Conservation (phyloP, 2,113 vertebrate species). For the Balaeniceps rex region DNA sequence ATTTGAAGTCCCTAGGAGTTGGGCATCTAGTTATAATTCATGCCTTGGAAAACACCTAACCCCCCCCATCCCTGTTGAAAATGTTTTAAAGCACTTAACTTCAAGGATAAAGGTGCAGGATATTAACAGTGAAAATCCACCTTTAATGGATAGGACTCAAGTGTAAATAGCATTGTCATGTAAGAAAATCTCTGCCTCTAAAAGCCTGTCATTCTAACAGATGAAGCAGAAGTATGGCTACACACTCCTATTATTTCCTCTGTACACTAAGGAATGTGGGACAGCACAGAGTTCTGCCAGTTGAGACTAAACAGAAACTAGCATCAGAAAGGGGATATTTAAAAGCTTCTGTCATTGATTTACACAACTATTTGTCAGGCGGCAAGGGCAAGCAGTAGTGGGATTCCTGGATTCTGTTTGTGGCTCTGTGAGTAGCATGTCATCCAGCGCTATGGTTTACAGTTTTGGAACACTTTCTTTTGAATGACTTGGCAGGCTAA, state of each 20-base stretch:
- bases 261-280: accelerated
- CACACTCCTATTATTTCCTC: background rate
- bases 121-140: background rate
- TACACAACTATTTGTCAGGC: background rate
- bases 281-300: background rate
- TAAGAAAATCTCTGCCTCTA: background rate
- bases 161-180: accelerated
- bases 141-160: background rate
- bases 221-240: background rate
- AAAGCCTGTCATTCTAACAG: background rate
- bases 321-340: too few species aligned
- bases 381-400: accelerated
- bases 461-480: background rate
- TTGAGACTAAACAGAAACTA: background rate
- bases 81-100: background rate
- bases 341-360: background rate
- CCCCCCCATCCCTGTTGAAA: accelerated
- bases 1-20: background rate
- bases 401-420: background rate
- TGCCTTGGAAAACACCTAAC: background rate
- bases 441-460: too few species aligned
- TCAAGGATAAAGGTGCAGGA: background rate
- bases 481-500: accelerated
- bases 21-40: background rate
- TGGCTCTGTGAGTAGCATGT: too few species aligned